Conservation (phyloP, 2,797 vertebrate species). For the Limnodromus scolopaceus region DNA sequence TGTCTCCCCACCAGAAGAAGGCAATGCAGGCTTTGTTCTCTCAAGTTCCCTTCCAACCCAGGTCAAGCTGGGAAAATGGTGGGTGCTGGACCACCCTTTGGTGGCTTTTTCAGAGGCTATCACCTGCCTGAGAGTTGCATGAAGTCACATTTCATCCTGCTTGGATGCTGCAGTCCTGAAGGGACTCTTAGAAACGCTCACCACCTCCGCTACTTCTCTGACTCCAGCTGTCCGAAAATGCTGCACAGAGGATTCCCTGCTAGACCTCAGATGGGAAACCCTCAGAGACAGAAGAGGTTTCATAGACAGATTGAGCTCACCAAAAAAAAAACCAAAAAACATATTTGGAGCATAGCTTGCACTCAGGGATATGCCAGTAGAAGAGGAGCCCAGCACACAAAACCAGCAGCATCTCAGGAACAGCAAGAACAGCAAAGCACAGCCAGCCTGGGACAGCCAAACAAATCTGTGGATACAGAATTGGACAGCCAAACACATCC, state of each 20-base stretch:
- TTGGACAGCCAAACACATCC: neutral
- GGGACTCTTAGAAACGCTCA: neutral
- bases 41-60: neutral
- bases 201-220: neutral
- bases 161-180: neutral
- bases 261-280: neutral
- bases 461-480: slow-evolving; percentile 21
- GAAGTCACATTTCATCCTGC: neutral
- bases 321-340: neutral
- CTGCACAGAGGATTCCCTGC: neutral
- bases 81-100: neutral
- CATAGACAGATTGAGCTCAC: neutral
- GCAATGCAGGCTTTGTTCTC: neutral
- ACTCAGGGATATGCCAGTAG: neutral
- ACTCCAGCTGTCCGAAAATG: neutral
- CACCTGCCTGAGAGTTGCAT: neutral
- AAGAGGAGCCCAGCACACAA: neutral
- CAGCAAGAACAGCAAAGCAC: neutral
- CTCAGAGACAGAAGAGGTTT: neutral
- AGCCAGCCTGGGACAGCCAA: neutral
- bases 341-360: neutral
- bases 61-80: neutral
- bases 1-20: slow-evolving; percentile 27
- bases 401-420: neutral
- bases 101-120: neutral